A percentile compares a stretch with the other conserved stretches of the same genome.
phyloP scores from a whole-genome alignment of 35 echinoderm and acorn worm species.

The Acanthaster planci region DNA sequence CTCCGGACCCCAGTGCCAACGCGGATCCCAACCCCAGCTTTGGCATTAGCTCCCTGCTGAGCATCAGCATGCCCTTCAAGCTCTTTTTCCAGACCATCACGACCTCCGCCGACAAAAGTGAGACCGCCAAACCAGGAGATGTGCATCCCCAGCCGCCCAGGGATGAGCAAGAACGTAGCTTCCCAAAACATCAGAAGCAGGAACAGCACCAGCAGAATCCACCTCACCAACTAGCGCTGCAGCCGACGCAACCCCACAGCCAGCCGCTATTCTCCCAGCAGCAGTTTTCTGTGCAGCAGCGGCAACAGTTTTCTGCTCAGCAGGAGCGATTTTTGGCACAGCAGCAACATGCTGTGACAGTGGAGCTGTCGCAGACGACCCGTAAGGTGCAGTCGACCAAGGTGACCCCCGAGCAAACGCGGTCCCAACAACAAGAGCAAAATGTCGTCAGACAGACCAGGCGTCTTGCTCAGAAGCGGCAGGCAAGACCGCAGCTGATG shows the following conservation, averaged over 20 bases:
- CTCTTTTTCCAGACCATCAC: slow-evolving; percentile 45
- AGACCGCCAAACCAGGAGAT: neutral
- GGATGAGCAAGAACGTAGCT: neutral
- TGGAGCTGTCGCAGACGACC: neutral
- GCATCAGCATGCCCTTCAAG: slow-evolving; percentile 64
- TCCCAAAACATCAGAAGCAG: neutral
- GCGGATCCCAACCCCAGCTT: neutral
- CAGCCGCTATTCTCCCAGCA: neutral
- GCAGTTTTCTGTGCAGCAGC: neutral
- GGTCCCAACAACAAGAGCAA: neutral
- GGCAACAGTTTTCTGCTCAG: neutral
- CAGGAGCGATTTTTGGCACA: neutral
- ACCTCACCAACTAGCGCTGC: neutral
- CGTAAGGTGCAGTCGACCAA: neutral
- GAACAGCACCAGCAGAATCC: neutral
- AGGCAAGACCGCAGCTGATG: neutral
- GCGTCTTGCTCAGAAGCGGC: neutral
- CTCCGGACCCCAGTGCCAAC: neutral
- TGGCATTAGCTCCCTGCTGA: slow-evolving; percentile 57
- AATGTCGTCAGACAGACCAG: neutral
- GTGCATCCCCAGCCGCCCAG: neutral
- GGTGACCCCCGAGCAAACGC: neutral
- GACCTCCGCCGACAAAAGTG: slow-evolving; percentile 12
- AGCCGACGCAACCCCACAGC: neutral
- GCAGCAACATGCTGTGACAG: neutral